Conservation (phyloP, 2,888 invertebrate genomes). For the Ligdia adustata region DNA sequence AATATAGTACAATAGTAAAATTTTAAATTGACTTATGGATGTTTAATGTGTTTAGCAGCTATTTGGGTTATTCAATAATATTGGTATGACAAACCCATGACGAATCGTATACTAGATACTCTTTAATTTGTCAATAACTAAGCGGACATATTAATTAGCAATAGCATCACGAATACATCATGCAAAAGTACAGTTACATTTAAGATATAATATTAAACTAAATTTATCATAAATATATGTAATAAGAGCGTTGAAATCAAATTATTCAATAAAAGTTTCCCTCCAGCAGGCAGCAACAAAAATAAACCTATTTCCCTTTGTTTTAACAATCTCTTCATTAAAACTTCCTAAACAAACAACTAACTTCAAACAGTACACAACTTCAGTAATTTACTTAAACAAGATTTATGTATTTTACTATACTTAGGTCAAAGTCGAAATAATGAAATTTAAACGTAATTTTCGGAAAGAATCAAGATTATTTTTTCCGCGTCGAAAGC, state of each 20-base stretch:
- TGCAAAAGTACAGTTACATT: too few relatives aligned
- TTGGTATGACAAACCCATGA: too few relatives aligned
- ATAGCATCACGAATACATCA: too few relatives aligned
- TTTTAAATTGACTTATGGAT: too few relatives aligned
- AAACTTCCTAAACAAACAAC: constrained; percentile 33
- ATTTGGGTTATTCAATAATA: too few relatives aligned
- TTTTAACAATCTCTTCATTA: constrained; percentile 29
- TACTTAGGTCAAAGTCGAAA: constrained; percentile 49
- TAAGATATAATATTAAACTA: too few relatives aligned
- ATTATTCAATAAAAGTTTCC: constrained; percentile 13
- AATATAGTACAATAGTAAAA: too few relatives aligned
- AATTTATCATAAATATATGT: too few relatives aligned
- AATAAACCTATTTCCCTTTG: constrained; percentile 13
- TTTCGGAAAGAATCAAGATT: constrained; percentile 61
- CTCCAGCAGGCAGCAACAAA: constrained; percentile 7
- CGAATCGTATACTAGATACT: too few relatives aligned
- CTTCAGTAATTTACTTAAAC: constrained; percentile 33
- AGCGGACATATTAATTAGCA: too few relatives aligned
- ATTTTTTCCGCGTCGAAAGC: constrained; percentile 47
- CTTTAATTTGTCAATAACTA: too few relatives aligned
- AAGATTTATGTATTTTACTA: constrained; percentile 48
- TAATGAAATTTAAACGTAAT: constrained; percentile 46
- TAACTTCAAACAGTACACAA: constrained; percentile 27
- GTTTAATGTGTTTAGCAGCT: too few relatives aligned
- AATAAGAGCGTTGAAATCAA: constrained; percentile 1